phyloP scores from a whole-genome alignment of 1,140 invertebrate genomes.

The Heterodera schachtii region DNA sequence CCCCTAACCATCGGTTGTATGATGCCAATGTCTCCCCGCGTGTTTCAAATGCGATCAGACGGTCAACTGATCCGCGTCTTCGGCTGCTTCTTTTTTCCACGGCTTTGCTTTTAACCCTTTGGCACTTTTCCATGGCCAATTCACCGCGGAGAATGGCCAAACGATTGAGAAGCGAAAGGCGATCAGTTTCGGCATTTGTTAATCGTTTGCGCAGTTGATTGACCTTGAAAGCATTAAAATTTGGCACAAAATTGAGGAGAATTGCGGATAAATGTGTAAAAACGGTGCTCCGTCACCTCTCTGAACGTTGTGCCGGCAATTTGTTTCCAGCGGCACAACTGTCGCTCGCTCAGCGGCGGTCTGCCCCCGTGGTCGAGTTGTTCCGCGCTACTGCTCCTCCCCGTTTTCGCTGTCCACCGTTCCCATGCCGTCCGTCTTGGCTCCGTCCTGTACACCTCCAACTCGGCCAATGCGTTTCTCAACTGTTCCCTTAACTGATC shows the following conservation, averaged over 20 bases:
- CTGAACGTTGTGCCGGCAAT: conserved; percentile 57
- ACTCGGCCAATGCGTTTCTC: conserved; percentile 36
- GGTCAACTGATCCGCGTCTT: neutral
- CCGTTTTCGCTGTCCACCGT: neutral
- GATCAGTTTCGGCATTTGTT: conserved; percentile 47
- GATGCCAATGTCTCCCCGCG: neutral
- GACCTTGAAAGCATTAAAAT: conserved; percentile 28
- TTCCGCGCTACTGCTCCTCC: conserved; percentile 24
- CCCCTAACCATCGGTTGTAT: conserved; percentile 6
- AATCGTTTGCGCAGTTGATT: conserved; percentile 51
- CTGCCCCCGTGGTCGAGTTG: conserved; percentile 17
- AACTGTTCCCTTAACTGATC: conserved; percentile 22
- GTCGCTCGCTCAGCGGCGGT: conserved; percentile 11
- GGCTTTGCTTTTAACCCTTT: conserved; percentile 16
- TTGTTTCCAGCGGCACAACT: conserved; percentile 59
- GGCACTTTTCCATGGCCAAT: conserved; percentile 53
- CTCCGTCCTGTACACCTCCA: conserved; percentile 46
- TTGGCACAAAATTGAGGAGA: neutral
- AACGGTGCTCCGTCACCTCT: conserved; percentile 31
- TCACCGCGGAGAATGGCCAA: conserved; percentile 58
- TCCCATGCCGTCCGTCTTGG: conserved; percentile 37
- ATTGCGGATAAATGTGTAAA: neutral
- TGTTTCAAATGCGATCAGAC: conserved; percentile 2
- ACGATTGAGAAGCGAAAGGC: conserved; percentile 48
- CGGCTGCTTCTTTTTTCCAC: neutral